Percentiles rank a stretch among this genome's conserved stretches.
phyloP scores from a whole-genome alignment of 2,888 invertebrate species.

The Drosophila buzzatii region DNA sequence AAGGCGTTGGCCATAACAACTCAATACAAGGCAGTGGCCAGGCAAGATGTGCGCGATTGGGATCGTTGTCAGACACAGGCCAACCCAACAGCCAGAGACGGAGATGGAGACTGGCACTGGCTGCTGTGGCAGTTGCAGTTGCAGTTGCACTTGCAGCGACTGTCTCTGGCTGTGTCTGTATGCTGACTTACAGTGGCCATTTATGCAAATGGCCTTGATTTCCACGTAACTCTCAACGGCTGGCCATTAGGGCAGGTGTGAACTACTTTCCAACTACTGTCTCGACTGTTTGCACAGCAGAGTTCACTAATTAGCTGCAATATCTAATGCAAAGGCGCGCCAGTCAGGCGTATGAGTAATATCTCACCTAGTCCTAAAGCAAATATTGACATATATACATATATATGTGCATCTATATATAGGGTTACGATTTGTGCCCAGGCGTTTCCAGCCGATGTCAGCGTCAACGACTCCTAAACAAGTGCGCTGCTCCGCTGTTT shows the following conservation, averaged over 20 bases:
- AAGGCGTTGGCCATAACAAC: slow-evolving; percentile 79
- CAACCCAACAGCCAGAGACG: slow-evolving; percentile 9
- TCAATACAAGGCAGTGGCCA: slow-evolving; percentile 63
- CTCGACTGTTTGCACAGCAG: slow-evolving; percentile 36
- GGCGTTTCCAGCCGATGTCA: slow-evolving; percentile 8
- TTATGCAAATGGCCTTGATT: slow-evolving; percentile 79
- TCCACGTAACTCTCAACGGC: slow-evolving; percentile 51
- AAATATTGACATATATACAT: slow-evolving; percentile 55
- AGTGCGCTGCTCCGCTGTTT: slow-evolving; percentile 55
- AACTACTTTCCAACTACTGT: slow-evolving; percentile 69
- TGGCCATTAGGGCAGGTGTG: slow-evolving; percentile 64
- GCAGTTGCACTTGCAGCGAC: background rate
- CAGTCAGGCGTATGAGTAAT: slow-evolving; percentile 75
- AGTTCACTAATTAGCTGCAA: slow-evolving; percentile 66
- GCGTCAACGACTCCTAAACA: slow-evolving; percentile 66
- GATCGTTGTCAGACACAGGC: slow-evolving; percentile 53
- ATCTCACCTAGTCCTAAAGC: slow-evolving; percentile 57
- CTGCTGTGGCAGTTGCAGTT: slow-evolving; percentile 13
- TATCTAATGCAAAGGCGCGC: slow-evolving; percentile 64
- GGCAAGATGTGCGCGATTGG: slow-evolving; percentile 55
- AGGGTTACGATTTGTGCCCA: slow-evolving; percentile 26
- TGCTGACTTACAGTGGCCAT: slow-evolving; percentile 50
- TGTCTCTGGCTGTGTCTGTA: background rate
- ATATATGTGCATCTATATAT: background rate
- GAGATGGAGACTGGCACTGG: background rate